Conservation (phyloP, 2,113 vertebrate genomes). For the Parus major region DNA sequence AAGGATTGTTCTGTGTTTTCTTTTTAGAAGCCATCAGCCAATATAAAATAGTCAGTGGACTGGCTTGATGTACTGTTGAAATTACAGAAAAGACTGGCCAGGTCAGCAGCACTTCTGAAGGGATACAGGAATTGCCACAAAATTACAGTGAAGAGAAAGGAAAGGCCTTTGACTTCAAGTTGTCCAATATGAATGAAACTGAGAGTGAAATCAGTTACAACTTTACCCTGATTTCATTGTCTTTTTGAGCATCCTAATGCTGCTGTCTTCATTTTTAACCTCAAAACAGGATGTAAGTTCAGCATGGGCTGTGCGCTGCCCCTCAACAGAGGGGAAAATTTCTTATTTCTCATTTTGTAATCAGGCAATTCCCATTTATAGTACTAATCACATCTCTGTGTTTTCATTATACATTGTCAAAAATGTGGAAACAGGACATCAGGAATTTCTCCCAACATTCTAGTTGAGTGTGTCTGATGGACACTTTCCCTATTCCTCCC, state of each 20-base stretch:
- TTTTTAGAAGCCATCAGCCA: not conserved
- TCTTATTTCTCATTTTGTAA: not conserved
- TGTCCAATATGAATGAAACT: not conserved
- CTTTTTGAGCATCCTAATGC: not conserved
- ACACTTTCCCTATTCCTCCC: not conserved
- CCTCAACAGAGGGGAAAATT: not conserved
- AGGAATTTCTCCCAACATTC: not conserved
- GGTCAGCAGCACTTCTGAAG: not conserved
- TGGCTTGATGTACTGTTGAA: not conserved
- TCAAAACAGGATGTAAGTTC: not conserved
- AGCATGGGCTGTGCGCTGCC: not conserved
- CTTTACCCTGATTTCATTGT: rapidly evolving
- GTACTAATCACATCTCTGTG: not conserved
- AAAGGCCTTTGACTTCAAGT: not conserved
- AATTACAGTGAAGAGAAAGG: not conserved
- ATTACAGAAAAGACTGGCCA: not conserved
- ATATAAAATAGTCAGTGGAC: not conserved
- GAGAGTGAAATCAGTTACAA: not conserved
- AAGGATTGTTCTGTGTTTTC: not conserved
- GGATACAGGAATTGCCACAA: not conserved
- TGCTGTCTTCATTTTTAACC: not conserved
- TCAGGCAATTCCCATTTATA: not conserved
- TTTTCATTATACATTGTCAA: not conserved
- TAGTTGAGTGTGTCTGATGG: not conserved
- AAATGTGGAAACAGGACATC: not conserved